Evolutionary conservation across 2,888 invertebrate genomes (phyloP), one percentile per base, ranked within the genome.

Genomic region (Xestia ashworthii): DNA sequence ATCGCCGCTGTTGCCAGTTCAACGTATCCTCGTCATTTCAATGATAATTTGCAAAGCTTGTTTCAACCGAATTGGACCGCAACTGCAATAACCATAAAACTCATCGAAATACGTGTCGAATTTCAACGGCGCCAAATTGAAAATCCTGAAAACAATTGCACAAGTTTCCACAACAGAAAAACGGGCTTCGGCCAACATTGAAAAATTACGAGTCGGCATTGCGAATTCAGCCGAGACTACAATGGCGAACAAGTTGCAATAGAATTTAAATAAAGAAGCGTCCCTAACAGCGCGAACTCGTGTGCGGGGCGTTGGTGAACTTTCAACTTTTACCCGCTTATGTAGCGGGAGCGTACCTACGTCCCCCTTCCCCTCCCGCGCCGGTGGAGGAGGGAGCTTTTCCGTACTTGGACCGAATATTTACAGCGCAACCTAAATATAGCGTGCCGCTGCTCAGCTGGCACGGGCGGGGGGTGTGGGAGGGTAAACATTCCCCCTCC

Each of bases 351-450:
- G 87, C 91, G 88, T 88, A 85, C 83, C 85, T 82, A 81, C 89
- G 86, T 81, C 88, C 87, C 88, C 90, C 81, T 84, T 80, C 84
- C 89, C 90, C 87, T 78, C 76, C 88, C 88, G 81, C 83, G 78
- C 71, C 22, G 9, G 38, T 78, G 90, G 91, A 84, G 90, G 89
- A 71, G 89, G 92, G 91, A 62, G 90, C 85, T 89, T 91, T 94
- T 95, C 95, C 96, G 95, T 96, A 95, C 96, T 96, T 94, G 95
- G 95, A 94, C 94, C 94, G 96, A 95, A 95, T 96, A 96, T 96
- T 96, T 96, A 96, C 96, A 96, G 96, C 96, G 94, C 95, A 96
- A 95, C 95, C 96, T 96, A 96, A 96, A 96, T 96, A 96, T 96
- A 96, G 96, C 96, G 95, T 95, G 94, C 93, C 95, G 93, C 93